Conservation (phyloP, 2,888 invertebrate species). For the Smittia sp. region DNA sequence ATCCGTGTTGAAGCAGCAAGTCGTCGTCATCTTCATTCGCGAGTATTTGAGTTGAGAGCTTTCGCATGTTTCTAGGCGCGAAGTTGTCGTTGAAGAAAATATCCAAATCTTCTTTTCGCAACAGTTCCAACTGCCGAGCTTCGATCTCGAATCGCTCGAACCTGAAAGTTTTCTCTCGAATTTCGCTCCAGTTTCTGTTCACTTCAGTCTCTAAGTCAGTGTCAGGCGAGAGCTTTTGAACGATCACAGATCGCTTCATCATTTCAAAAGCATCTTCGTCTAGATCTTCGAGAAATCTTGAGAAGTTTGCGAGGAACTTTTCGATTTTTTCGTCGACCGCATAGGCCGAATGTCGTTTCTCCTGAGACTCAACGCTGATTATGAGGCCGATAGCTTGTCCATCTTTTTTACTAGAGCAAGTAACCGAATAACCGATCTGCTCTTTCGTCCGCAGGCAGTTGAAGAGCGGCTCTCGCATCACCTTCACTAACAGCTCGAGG, state of each 20-base stretch:
- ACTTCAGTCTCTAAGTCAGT: constrained; percentile 46
- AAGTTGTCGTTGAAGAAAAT: constrained; percentile 58
- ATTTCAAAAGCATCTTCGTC: constrained; percentile 14
- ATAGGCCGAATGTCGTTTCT: not conserved
- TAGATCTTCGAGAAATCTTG: constrained; percentile 57
- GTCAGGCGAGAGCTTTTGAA: not conserved
- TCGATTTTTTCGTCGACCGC: not conserved
- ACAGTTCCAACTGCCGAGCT: constrained; percentile 58
- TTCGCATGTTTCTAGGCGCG: constrained; percentile 53
- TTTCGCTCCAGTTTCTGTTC: constrained; percentile 61
- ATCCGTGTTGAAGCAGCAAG: constrained; percentile 9
- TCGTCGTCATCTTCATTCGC: not conserved
- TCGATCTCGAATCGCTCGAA: constrained; percentile 61
- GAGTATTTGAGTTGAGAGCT: constrained; percentile 60
- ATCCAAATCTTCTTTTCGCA: constrained; percentile 56
- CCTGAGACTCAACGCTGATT: not conserved
- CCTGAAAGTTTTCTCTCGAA: constrained; percentile 57
- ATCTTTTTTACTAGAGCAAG: not conserved
- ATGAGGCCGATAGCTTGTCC: not conserved
- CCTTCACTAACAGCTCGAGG: constrained; percentile 74
- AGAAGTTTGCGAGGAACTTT: not conserved
- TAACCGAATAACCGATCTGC: constrained; percentile 59
- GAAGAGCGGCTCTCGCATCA: constrained; percentile 86
- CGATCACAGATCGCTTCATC: not conserved
- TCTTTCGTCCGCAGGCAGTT: constrained; percentile 81